Evolutionary conservation across 2,113 vertebrate species (phyloP), one percentile per base, ranked within the genome.

Genomic region (Fulica atra): DNA sequence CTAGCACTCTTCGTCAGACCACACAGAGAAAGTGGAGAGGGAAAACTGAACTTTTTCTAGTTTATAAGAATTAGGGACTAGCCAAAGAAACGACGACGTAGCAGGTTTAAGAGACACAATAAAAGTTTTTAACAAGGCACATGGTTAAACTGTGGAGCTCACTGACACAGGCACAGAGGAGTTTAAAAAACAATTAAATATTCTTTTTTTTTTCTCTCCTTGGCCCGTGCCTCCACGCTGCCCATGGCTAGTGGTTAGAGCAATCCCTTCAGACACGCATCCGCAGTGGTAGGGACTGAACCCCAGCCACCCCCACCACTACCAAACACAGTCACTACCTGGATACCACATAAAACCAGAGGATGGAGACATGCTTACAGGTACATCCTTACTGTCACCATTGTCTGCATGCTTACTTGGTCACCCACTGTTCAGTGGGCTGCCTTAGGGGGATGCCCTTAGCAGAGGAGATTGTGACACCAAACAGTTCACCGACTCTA

Each of bases 311-410:
- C 35, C 31, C 56, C 44, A 16, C 14, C 2, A 0, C 50, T 70
- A 29, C 71, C 60, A 86, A 88, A 81, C 18, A 20, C 26, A 46
- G 56, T 24, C n/a, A 35, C 61, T 73, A 50, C 28, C n/a, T 65
- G 25, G 38, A 35, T 14, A 82, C 44, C 61, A 38, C 56, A 40
- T 20, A 28, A 81, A 74, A 89, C 13, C 29, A 59, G 64, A 77
- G 64, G 31, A 25, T 17, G 44, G 38, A 69, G 71, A 26, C 28
- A 13, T 16, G 42, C 17, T 78, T 40, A 48, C 13, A 56, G 42
- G 24, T n/a, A 60, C 0, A 0, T 77, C 13, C 8, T 21, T 61
- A 18, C 8, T 8, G 46, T 19, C 25, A 33, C 11, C 18, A 16
- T 28, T 21, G 13, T 38, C 53, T 78, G 14, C 26, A 26, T 20